Evolutionary conservation across 2,797 vertebrate genomes (phyloP).

Genomic region (Sebastes variabilis): DNA sequence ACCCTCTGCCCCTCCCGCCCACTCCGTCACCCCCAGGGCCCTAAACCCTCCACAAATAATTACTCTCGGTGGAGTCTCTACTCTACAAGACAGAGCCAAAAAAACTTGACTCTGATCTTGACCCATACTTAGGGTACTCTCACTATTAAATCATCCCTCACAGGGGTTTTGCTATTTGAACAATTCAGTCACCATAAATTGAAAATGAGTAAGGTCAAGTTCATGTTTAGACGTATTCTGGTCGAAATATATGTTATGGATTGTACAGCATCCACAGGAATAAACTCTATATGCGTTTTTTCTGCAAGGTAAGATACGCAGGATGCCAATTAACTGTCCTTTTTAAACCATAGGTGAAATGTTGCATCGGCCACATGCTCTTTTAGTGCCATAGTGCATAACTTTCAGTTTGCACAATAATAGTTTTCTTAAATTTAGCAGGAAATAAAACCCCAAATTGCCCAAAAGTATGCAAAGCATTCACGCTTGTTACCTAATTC

Average conservation of each 20-base stretch:
- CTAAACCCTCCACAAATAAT: constrained; percentile 95
- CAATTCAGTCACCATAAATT: constrained; percentile 63
- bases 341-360: neutral
- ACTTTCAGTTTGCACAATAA: constrained; percentile 5
- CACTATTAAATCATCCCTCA: constrained; percentile 72
- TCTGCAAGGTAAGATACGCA: neutral
- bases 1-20: constrained; percentile 85
- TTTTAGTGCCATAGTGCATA: neutral
- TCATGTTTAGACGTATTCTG: constrained; percentile 40
- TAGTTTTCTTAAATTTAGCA: neutral
- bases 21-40: constrained; percentile 83
- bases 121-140: constrained; percentile 81
- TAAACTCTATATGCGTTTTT: neutral
- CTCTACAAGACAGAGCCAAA: constrained; percentile 87
- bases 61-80: constrained; percentile 88
- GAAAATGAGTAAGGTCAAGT: constrained; percentile 56
- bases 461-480: neutral
- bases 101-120: constrained; percentile 87
- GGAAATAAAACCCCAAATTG: neutral
- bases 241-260: constrained; percentile 11
- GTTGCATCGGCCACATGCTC: neutral
- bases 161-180: constrained; percentile 64
- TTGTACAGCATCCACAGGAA: neutral
- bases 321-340: neutral
- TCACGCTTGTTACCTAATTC: neutral